Evolutionary conservation across 1,140 invertebrate species (phyloP), one percentile per base, ranked within the genome.

Genomic region (Matsumurasca onukii): DNA sequence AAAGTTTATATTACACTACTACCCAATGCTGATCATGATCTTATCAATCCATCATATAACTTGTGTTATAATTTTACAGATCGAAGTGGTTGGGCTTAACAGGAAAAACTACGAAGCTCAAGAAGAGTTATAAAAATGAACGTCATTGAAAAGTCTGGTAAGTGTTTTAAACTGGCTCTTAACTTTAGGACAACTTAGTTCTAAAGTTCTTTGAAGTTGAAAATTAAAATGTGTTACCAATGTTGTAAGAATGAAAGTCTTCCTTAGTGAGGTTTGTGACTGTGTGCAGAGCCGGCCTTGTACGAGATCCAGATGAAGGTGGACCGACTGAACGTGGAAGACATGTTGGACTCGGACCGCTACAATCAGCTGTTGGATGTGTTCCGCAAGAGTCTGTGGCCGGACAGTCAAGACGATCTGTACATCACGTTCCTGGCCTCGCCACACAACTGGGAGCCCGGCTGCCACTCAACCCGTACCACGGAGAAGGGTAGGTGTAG

Each of bases 241-340:
- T 9, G 34, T 39, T 39, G 5, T 39, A 39, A n/a, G n/a, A n/a
- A n/a, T n/a, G n/a, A n/a, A 39, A 39, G 17, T 39, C 5, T 39
- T 39, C 5, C 17, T 39, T 17, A 39, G 17, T 39, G 17, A 39
- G 34, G 17, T 39, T 39, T 39, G 34, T 17, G 5, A 39, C 17
- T 5, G 5, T 39, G 15, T 64, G 80, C 84, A 70, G 86, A 86
- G 70, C 81, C 87, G 69, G 88, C 90, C 0, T 85, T 83, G 52
- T 89, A 91, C 78, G 88, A 94, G 74, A 87, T 95, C 2, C 89
- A 92, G 74, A 80, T 96, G 73, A 95, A 95, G 79, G 91, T 97
- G 49, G 89, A 93, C 75, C 95, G 95, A 78, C 78, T 95, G 5
- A 94, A 96, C 74, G 86, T 93, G 0, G 90, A 91, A 72, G 91